Evolutionary conservation across 1,140 invertebrate species (phyloP), one percentile per base, ranked within the genome.

Genomic region (Sitobion miscanthi): DNA sequence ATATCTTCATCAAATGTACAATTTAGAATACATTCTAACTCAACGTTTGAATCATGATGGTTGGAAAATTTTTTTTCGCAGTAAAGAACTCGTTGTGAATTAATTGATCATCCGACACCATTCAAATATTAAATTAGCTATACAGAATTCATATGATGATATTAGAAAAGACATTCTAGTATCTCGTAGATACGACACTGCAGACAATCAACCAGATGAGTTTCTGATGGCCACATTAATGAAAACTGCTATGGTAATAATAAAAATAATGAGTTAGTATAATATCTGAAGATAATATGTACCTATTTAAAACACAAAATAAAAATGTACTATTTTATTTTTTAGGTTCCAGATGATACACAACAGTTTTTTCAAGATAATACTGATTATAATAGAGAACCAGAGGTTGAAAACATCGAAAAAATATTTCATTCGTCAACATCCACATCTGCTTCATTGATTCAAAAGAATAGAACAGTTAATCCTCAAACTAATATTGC

Each of bases 1-100:
- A n/a, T 77, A 14, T 7, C 30, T 95, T 94, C 88, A 94, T 87
- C 94, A 94, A 94, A 94, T 95, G 54, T 94, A 94, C 23, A 94
- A 94, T 35, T 1, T 83, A 35, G 21, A 83, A 42, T 42, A 83
- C 35, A 83, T 83, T 23, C 35, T 83, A 83, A 83, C 82, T 42
- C 38, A 20, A 83, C n/a, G 82, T 21, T 38, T 83, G 17, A 83
- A 83, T 42, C 38, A 83, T 38, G 38, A 83, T 42, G 82, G 21
- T 21, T 42, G 35, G 38, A 42, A 83, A 83, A 11, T 42, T 83
- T 83, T 42, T 83, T 83, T 20, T 42, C 38, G 2, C n/a, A 83
- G 35, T 83, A 42, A 23, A 83, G 82, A 83, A 83, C 38, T 42
- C 38, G 69, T 77, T 38, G 38, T 23, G 17, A 21, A 17, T 42